Evolutionary conservation across 1,140 invertebrate genomes (phyloP).

Genomic region (Propsilocerus akamusi): DNA sequence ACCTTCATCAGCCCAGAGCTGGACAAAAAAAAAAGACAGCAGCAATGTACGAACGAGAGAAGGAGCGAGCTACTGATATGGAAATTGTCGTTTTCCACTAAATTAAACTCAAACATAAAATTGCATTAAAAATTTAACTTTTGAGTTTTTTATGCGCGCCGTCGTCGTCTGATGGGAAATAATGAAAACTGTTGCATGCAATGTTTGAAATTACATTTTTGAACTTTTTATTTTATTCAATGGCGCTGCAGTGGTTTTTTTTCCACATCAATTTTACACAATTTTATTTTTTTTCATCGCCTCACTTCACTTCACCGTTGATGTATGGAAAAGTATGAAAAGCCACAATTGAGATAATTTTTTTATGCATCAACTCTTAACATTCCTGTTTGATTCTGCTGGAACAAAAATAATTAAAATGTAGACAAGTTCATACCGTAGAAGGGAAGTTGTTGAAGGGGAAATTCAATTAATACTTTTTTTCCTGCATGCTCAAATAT

Average conservation of each 20-base stretch:
- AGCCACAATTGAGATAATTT: conserved; percentile 3
- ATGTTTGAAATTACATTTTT: conserved; percentile 4
- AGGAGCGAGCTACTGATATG: neutral
- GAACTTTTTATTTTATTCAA: no score
- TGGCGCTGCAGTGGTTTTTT: no score
- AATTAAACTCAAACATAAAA: neutral
- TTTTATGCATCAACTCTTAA: neutral
- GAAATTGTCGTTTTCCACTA: conserved; percentile 1
- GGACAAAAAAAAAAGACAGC: no score
- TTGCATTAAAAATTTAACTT: conserved; percentile 2
- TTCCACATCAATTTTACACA: no score
- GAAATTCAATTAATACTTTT: neutral
- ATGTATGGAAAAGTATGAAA: neutral
- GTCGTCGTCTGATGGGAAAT: neutral
- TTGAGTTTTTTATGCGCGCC: neutral
- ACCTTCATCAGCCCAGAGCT: no score
- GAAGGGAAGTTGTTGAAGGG: neutral
- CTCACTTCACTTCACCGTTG: neutral
- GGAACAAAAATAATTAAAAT: no score
- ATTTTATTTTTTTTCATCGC: neutral
- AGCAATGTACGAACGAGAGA: no score
- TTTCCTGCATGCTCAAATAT: neutral
- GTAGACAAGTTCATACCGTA: no score
- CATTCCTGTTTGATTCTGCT: no score
- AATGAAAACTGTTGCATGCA: conserved; percentile 2